Evolutionary conservation across 1,140 invertebrate species (phyloP).

Genomic region (Macrobrachium nipponense): DNA sequence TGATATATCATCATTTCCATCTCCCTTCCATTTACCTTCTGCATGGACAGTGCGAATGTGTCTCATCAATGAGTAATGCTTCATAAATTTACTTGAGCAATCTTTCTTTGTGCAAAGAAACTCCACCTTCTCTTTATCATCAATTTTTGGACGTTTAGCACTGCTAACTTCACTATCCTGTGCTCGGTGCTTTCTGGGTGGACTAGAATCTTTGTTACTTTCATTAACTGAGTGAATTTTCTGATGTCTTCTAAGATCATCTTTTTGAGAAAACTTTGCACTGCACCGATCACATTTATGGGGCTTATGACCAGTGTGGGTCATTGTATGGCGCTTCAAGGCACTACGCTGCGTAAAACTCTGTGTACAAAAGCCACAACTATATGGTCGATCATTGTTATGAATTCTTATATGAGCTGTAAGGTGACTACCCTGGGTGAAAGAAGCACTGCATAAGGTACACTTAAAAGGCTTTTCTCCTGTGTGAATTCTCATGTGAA

Average conservation of each 20-base stretch:
- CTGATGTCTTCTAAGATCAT: conserved; percentile 57
- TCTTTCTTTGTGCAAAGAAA: conserved; percentile 23
- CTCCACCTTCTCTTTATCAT: background rate
- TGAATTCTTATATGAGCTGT: conserved; percentile 62
- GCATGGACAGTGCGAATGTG: conserved; percentile 40
- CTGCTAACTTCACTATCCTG: background rate
- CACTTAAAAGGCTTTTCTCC: conserved; percentile 76
- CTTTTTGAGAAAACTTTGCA: conserved; percentile 52
- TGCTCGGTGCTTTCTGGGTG: background rate
- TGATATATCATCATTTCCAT: conserved; percentile 1
- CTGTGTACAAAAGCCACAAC: conserved; percentile 65
- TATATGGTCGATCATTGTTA: conserved; percentile 66
- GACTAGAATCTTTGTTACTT: conserved; percentile 12
- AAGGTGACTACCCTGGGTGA: conserved; percentile 63
- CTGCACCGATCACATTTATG: conserved; percentile 64
- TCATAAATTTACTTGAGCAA: conserved; percentile 10
- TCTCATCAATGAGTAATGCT: conserved; percentile 27
- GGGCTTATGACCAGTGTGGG: conserved; percentile 66
- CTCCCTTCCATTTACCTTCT: conserved; percentile 4
- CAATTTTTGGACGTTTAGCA: conserved; percentile 1
- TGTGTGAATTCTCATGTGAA: conserved; percentile 69
- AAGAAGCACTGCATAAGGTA: conserved; percentile 70
- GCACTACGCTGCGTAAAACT: conserved; percentile 66
- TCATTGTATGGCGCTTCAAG: conserved; percentile 65
- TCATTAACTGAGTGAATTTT: conserved; percentile 51